These are phyloP conservation scores for Picathartes gymnocephalus DNA, from an alignment of 2,113 vertebrate species.

Conservation along the genomic window DNA sequence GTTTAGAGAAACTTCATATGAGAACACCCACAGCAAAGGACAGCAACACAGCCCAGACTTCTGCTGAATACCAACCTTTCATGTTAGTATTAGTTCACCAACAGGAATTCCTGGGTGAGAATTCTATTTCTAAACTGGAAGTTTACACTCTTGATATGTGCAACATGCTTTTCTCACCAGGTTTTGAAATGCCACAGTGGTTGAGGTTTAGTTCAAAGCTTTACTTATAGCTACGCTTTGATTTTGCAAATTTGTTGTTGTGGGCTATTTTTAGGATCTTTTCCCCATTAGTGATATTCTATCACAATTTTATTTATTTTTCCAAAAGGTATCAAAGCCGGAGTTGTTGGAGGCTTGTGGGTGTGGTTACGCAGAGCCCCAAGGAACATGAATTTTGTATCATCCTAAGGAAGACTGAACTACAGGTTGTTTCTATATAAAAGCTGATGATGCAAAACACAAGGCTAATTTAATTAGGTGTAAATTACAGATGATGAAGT, in stretches of 20 bases:
- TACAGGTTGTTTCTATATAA: background rate
- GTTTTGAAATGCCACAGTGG: background rate
- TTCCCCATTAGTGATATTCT: background rate
- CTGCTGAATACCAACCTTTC: background rate
- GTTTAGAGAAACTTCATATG: background rate
- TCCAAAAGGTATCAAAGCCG: background rate
- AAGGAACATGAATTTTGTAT: background rate
- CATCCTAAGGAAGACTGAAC: background rate
- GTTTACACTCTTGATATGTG: background rate
- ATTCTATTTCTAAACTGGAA: background rate
- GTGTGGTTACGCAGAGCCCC: fast-evolving
- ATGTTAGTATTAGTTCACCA: background rate
- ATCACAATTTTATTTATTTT: background rate
- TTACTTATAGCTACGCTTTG: background rate
- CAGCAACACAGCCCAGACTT: background rate
- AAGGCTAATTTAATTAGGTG: background rate
- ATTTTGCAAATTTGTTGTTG: background rate
- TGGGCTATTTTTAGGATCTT: background rate
- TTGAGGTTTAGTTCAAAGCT: slow-evolving; percentile 16
- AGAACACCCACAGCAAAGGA: background rate
- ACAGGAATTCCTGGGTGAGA: background rate
- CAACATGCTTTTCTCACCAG: background rate
- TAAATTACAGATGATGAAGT: background rate
- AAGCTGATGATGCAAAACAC: background rate
- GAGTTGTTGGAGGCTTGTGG: background rate